Base-by-base conservation (phyloP, 2,113 vertebrate species). In the Alosa alosa region DNA sequence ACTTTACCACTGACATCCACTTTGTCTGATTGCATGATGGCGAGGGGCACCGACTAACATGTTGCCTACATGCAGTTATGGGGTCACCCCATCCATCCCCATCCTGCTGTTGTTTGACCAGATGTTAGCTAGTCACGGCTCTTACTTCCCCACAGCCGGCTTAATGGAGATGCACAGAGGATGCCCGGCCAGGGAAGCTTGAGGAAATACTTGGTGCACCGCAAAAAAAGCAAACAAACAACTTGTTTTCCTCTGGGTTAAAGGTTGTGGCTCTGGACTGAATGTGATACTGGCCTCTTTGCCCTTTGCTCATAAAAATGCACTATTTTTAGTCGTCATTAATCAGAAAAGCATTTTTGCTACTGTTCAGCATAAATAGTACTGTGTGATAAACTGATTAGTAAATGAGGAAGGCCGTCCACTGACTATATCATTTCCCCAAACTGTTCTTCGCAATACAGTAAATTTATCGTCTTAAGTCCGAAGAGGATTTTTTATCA, bases 111-210 rank as follows among this genome's bases (percentile, higher is more conserved):
- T 10, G 39, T 91, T 94, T 90, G 90, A 93, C 89, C 94, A 95
- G 94, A 95, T 94, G 94, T 92, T 90, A 86, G 36, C 72, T 39
- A 78, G 92, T 93, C 93, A 89, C 91, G 91, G 88, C 88, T 93
- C 91, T 88, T 47, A 52, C 72, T 82, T 95, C 95, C 94, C 94
- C 93, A 91, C 94, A 94, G 93, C 93, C 94, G 93, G 91, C 91
- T 94, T 85, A 95, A 94, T 94, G 94, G 95, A 90, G 93, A 83
- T 6, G 87, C 87, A 91, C 93, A 94, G 90, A 93, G 94, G 94
- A 95, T 94, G 93, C 92, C 86, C 89, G 89, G 87, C 94, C 81
- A 88, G 92, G 92, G 89, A 91, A 93, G 92, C 91, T 84, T 90
- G 92, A 95, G 94, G 94, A 94, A 94, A 92, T 88, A 87, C 91